phyloP scores from a whole-genome alignment of 23 tunicate genomes.

The Halocynthia roretzi region DNA sequence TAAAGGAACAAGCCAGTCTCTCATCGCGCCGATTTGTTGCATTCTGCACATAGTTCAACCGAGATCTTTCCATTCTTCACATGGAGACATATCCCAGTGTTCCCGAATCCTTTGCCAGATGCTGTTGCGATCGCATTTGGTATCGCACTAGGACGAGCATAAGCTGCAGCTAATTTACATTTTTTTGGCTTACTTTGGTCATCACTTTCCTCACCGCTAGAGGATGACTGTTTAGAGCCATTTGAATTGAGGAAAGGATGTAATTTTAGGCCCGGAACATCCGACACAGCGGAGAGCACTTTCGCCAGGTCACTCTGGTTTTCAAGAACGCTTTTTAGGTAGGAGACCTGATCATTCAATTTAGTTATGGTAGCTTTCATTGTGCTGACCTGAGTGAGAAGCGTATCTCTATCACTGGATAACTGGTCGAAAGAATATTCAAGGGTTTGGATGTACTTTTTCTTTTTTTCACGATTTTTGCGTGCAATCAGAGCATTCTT shows the following conservation, averaged over 20 bases:
- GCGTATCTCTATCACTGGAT: not conserved
- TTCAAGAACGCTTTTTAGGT: conserved; percentile 12
- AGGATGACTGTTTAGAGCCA: not conserved
- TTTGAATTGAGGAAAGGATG: not conserved
- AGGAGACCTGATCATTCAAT: conserved; percentile 6
- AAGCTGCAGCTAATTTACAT: not conserved
- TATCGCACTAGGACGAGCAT: not conserved
- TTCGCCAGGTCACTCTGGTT: conserved; percentile 24
- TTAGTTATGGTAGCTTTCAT: conserved; percentile 5
- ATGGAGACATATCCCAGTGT: conserved; percentile 17
- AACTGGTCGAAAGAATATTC: conserved; percentile 10
- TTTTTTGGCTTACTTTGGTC: no score
- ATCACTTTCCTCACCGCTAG: not conserved
- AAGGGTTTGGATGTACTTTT: conserved; percentile 5
- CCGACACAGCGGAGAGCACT: conserved; percentile 9
- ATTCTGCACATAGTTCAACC: conserved; percentile 22
- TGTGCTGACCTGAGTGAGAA: not conserved
- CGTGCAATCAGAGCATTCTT: conserved; percentile 7
- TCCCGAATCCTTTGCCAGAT: not conserved
- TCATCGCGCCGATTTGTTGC: not conserved
- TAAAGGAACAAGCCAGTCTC: no score
- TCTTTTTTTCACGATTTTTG: conserved; percentile 13
- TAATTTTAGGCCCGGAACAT: conserved; percentile 9
- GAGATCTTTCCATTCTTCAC: conserved; percentile 9
- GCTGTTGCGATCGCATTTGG: not conserved